Evolutionary conservation across 1,140 invertebrate genomes (phyloP).

Genomic region (Matsumurasca onukii): DNA sequence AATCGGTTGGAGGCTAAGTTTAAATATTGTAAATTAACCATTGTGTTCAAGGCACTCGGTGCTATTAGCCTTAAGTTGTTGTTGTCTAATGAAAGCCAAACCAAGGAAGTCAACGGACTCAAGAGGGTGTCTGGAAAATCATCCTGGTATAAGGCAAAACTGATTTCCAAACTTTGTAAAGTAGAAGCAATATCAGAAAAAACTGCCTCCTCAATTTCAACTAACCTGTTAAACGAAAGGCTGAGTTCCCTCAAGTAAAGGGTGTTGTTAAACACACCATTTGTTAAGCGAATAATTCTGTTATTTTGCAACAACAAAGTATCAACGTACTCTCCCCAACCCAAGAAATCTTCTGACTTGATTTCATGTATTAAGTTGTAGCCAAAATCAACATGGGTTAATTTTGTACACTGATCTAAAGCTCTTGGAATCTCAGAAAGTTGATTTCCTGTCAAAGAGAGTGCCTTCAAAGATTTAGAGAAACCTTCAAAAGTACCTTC

Average conservation of each 20-base stretch:
- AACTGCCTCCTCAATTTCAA: slow-evolving; percentile 71
- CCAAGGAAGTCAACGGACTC: slow-evolving; percentile 66
- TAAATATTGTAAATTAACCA: slow-evolving; percentile 74
- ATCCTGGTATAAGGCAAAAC: slow-evolving; percentile 78
- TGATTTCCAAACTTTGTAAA: slow-evolving; percentile 81
- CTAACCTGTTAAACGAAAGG: slow-evolving; percentile 84
- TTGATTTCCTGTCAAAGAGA: slow-evolving; percentile 79
- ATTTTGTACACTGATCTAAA: slow-evolving; percentile 64
- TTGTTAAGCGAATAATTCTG: slow-evolving; percentile 70
- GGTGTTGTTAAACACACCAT: slow-evolving; percentile 68
- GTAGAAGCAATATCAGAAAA: slow-evolving; percentile 70
- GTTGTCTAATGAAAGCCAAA: slow-evolving; percentile 86
- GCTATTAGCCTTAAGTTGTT: slow-evolving; percentile 77
- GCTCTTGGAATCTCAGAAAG: slow-evolving; percentile 69
- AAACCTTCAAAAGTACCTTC: slow-evolving; percentile 58
- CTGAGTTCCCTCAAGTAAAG: slow-evolving; percentile 79
- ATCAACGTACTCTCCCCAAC: slow-evolving; percentile 75
- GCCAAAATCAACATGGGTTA: slow-evolving; percentile 82
- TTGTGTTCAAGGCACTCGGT: slow-evolving; percentile 60
- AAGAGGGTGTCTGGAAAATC: slow-evolving; percentile 73
- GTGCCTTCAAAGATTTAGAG: slow-evolving; percentile 63
- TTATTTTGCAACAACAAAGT: slow-evolving; percentile 85
- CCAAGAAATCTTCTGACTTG: slow-evolving; percentile 67
- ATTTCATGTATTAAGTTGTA: slow-evolving; percentile 82
- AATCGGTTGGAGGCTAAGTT: slow-evolving; percentile 85